A percentile compares a stretch with the other conserved stretches of the same genome.
These are phyloP conservation scores for Menura novaehollandiae DNA, from an alignment of 2,113 vertebrate species.

Conservation along the genomic window DNA sequence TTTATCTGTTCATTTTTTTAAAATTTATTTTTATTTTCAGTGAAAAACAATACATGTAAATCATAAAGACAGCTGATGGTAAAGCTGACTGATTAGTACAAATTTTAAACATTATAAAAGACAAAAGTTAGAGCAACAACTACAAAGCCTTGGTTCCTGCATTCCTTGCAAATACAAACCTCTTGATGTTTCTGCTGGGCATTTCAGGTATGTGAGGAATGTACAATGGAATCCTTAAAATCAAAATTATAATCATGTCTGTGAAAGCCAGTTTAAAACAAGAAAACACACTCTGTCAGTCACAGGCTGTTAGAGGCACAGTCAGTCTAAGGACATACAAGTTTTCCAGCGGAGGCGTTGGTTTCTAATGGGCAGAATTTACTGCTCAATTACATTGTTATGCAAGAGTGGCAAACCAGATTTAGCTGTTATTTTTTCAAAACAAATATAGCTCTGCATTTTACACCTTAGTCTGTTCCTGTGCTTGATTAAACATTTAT, in stretches of 20 bases:
- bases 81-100: background rate
- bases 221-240: background rate
- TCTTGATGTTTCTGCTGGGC: background rate
- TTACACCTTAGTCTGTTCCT: background rate
- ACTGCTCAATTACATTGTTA: background rate
- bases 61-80: background rate
- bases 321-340: background rate
- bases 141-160: background rate
- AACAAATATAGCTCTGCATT: background rate
- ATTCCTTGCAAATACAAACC: background rate
- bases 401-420: background rate
- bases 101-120: background rate
- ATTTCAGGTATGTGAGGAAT: background rate
- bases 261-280: background rate
- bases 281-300: background rate
- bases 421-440: background rate
- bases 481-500: background rate
- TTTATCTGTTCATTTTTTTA: background rate
- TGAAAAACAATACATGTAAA: background rate
- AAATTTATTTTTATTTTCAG: background rate
- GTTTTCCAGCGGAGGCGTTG: background rate
- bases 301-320: background rate
- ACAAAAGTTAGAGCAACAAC: background rate
- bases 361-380: background rate
- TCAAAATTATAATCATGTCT: background rate